Conservation (phyloP, 2,113 vertebrate genomes). For the Athene cunicularia region DNA sequence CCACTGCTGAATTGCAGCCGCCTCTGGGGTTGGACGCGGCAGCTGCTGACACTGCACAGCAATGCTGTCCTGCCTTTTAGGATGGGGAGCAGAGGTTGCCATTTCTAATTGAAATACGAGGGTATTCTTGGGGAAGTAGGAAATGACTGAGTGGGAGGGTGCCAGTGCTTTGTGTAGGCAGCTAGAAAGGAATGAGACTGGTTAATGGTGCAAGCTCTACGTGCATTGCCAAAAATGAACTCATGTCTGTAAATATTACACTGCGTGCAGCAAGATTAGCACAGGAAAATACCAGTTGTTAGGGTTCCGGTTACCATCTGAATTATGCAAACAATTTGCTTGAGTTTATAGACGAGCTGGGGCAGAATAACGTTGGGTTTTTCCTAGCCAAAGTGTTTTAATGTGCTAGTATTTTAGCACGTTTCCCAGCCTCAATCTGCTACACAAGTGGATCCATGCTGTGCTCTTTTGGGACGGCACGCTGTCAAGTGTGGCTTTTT, state of each 20-base stretch:
- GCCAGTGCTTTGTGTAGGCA: not conserved
- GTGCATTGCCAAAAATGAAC: slow-evolving; percentile 33
- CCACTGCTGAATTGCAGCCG: not conserved
- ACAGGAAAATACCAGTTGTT: slow-evolving; percentile 23
- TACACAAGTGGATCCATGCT: not conserved
- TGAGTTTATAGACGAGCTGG: not conserved
- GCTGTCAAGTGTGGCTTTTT: not conserved
- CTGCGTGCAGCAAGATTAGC: not conserved
- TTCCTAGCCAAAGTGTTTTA: not conserved
- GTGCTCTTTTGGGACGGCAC: not conserved
- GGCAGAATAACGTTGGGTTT: not conserved
- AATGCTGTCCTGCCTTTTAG: not conserved
- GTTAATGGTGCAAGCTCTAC: not conserved
- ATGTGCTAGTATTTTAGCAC: not conserved
- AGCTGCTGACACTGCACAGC: not conserved
- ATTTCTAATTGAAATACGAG: not conserved
- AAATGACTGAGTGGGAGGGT: not conserved
- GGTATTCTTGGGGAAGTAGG: not conserved
- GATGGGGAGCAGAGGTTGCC: not conserved
- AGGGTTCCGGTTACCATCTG: slow-evolving; percentile 10
- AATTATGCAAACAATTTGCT: slow-evolving; percentile 40
- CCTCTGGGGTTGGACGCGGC: not conserved
- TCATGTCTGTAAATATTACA: slow-evolving; percentile 10
- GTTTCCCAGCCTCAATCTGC: not conserved
- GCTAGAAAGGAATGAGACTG: not conserved